Evolutionary conservation across 1,140 invertebrate genomes (phyloP), one percentile per base, ranked within the genome.

Genomic region (Drosophila serrata): DNA sequence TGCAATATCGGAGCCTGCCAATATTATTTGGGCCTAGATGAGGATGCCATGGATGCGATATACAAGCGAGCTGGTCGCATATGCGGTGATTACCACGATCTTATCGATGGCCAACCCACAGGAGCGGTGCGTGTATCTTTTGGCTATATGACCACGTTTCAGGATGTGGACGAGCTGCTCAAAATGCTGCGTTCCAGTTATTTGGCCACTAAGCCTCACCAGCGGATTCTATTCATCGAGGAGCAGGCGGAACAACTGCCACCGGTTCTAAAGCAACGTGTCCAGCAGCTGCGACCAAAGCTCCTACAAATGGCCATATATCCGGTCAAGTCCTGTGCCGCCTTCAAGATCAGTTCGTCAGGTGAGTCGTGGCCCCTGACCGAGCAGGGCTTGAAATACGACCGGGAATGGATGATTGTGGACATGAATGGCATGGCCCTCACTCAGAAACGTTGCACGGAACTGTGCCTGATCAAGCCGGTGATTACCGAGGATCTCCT

Each of bases 1-100:
- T 99, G 99, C 92, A 99, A 99, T 94, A 96, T 98, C 7, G 99
- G 98, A 19, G 97, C 98, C 7, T 99, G 99, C 93, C 97, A 99
- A 93, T 93, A 95, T 37, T 96, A 97, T 91, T 93, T 99, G 27
- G 93, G 94, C 4, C 92, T 98, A 9, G 94, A 94, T 0, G 94
- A 95, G 42, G 91, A 95, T 6, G 95, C 97, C 40, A 93, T 99
- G 63, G 95, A 95, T 75, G 93, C 94, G 22, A 97, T 98, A 91
- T 97, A 96, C 92, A 94, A 97, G 93, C 67, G 77, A 0, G 95
- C 96, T 37, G 98, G 98, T 8, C 98, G 99, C 92, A 95, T 97
- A 35, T 99, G 98, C 94, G 98, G 98, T 0, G 98, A 99, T 92
- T 95, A 96, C 62, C 94, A 94, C 58, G 98, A 99, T 93, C 93